phyloP scores from a whole-genome alignment of 2,113 vertebrate species.

The Zonotrichia leucophrys region DNA sequence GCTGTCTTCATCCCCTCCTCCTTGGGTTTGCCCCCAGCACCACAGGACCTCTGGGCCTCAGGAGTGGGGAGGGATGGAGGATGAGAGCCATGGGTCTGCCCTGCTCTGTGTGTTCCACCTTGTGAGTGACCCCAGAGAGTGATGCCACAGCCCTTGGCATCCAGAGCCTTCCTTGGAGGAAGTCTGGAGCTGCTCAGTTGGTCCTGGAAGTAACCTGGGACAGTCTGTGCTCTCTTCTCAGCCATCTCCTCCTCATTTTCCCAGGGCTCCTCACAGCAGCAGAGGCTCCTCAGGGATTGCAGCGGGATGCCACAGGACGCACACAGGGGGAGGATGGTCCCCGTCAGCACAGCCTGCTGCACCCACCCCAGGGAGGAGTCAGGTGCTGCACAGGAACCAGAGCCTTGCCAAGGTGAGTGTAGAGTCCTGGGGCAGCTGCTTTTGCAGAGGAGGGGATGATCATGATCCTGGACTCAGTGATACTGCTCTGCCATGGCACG shows the following conservation, averaged over 20 bases:
- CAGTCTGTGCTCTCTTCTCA: not conserved
- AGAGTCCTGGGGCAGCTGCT: not conserved
- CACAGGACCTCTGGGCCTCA: not conserved
- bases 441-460: not conserved
- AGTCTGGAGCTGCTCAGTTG: not conserved
- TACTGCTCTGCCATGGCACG: accelerated
- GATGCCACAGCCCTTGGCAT: not conserved
- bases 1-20: not conserved
- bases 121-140: accelerated
- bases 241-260: not conserved
- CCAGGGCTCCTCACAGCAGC: not conserved
- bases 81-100: not conserved
- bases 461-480: accelerated
- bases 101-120: not conserved
- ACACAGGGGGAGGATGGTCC: accelerated
- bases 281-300: not conserved
- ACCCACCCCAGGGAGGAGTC: not conserved
- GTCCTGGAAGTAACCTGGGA: not conserved
- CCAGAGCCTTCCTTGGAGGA: not conserved
- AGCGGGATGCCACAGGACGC: not conserved
- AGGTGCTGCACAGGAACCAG: not conserved
- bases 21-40: not conserved
- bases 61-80: not conserved
- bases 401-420: not conserved
- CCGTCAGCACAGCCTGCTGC: not conserved